A percentile compares a stretch with the other conserved stretches of the same genome.
These are phyloP conservation scores for Paramormyrops hopkinsi DNA, from an alignment of 2,797 vertebrate genomes.

Conservation along the genomic window DNA sequence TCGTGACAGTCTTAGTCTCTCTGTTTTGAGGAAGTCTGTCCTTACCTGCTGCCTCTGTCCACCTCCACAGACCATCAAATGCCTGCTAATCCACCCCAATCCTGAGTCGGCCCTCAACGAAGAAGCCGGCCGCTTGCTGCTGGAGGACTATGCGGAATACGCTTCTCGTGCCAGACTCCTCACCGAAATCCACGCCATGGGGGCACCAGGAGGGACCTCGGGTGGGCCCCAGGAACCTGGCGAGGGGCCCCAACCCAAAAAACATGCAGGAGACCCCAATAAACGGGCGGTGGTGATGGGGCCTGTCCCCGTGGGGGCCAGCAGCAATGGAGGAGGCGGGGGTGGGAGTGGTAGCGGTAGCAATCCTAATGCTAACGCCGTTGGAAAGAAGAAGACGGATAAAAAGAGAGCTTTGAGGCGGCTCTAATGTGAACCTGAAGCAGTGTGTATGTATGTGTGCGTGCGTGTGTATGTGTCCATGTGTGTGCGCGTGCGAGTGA, in stretches of 20 bases:
- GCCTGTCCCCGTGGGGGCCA: conserved; percentile 48
- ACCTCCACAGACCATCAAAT: conserved; percentile 79
- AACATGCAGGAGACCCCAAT: conserved; percentile 68
- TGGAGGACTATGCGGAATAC: conserved; percentile 88
- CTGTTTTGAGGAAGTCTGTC: neutral
- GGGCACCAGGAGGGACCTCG: conserved; percentile 55
- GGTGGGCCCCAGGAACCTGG: conserved; percentile 60
- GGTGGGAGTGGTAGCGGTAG: conserved; percentile 45
- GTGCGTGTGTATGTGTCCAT: conserved; percentile 23
- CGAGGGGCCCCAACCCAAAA: conserved; percentile 71
- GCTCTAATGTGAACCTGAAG: conserved; percentile 65
- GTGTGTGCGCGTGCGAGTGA: conserved; percentile 31
- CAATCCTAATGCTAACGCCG: conserved; percentile 61
- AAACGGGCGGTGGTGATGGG: conserved; percentile 57
- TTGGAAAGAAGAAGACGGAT: conserved; percentile 85
- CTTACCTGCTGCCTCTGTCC: neutral
- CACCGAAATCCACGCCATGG: conserved; percentile 84
- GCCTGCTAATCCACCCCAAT: conserved; percentile 91
- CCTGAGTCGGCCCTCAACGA: conserved; percentile 86
- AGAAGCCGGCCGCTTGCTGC: conserved; percentile 80
- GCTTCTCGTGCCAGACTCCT: conserved; percentile 81
- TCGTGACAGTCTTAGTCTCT: neutral
- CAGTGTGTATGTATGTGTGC: conserved; percentile 30
- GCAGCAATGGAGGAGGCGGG: conserved; percentile 53
- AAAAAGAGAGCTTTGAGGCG: conserved; percentile 87